phyloP scores from a whole-genome alignment of 23 tunicate genomes.

The Ciona savignyi region DNA sequence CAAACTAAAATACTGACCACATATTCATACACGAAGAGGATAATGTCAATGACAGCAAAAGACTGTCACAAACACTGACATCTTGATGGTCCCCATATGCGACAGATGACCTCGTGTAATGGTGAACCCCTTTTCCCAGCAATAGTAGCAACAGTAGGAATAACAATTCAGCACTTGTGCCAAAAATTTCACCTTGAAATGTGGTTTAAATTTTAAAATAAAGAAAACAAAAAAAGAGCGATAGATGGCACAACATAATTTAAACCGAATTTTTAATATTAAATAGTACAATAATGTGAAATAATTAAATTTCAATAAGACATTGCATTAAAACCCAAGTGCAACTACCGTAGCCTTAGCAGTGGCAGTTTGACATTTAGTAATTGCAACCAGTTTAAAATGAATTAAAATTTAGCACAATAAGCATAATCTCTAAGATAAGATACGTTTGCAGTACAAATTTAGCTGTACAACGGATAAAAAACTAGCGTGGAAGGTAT shows the following conservation, averaged over 20 bases:
- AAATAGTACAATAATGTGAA: too few species aligned
- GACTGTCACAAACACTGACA: slow-evolving; percentile 64
- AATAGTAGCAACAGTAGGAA: slow-evolving; percentile 61
- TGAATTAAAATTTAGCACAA: too few species aligned
- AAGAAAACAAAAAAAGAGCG: not conserved
- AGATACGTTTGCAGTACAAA: too few species aligned
- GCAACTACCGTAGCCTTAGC: too few species aligned
- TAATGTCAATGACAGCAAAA: slow-evolving; percentile 48
- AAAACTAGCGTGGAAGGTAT: too few species aligned
- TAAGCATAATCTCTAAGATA: too few species aligned
- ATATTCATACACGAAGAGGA: slow-evolving; percentile 70
- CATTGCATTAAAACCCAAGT: too few species aligned
- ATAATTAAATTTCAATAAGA: too few species aligned
- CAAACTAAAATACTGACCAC: slow-evolving; percentile 82
- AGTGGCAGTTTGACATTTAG: too few species aligned
- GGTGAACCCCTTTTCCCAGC: slow-evolving; percentile 74
- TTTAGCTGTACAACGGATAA: too few species aligned
- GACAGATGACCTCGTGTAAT: slow-evolving; percentile 67
- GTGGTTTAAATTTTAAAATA: not conserved
- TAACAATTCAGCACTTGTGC: slow-evolving; percentile 55
- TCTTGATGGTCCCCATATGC: slow-evolving; percentile 55
- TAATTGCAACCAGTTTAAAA: too few species aligned
- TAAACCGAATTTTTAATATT: too few species aligned
- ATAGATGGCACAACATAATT: not conserved
- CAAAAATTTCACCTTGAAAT: slow-evolving; percentile 54